Conservation (phyloP, 2,797 vertebrate genomes). For the Remorina albescens region DNA sequence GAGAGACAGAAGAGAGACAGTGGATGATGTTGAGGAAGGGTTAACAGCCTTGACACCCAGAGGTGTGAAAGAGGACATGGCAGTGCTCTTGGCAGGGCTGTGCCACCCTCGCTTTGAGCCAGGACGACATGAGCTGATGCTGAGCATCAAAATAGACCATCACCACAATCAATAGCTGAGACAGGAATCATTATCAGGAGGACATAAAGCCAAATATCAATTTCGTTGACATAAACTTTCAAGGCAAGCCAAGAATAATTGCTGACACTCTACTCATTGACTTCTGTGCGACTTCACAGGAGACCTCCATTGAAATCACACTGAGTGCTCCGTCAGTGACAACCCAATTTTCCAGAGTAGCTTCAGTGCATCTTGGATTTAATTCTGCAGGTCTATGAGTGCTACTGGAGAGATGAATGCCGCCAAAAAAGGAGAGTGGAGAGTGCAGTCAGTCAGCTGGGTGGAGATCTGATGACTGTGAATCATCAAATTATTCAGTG, state of each 20-base stretch:
- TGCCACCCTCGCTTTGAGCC: slow-evolving; percentile 32
- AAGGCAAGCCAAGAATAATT: slow-evolving; percentile 44
- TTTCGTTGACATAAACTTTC: slow-evolving; percentile 46
- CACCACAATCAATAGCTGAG: slow-evolving; percentile 30
- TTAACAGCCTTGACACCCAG: slow-evolving; percentile 46
- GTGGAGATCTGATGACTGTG: no score
- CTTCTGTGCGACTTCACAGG: slow-evolving; percentile 30
- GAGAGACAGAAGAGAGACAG: slow-evolving; percentile 43
- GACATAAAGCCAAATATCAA: slow-evolving; percentile 56
- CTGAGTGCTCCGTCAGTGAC: background rate
- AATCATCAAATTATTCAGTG: no score
- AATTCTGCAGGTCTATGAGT: no score
- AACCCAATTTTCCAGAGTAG: slow-evolving; percentile 8
- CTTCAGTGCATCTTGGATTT: no score
- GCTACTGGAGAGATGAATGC: no score
- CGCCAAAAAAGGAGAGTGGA: no score
- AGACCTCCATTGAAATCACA: background rate
- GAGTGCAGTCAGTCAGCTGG: no score
- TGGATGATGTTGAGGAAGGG: slow-evolving; percentile 20
- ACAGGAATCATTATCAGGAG: slow-evolving; percentile 47
- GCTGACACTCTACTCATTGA: slow-evolving; percentile 45
- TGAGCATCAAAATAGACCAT: slow-evolving; percentile 47
- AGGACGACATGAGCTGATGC: slow-evolving; percentile 26
- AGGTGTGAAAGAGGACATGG: slow-evolving; percentile 21
- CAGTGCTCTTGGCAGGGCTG: slow-evolving; percentile 28